Base-by-base conservation (phyloP, 2,797 vertebrate species). In the Semaprochilodus insignis region DNA sequence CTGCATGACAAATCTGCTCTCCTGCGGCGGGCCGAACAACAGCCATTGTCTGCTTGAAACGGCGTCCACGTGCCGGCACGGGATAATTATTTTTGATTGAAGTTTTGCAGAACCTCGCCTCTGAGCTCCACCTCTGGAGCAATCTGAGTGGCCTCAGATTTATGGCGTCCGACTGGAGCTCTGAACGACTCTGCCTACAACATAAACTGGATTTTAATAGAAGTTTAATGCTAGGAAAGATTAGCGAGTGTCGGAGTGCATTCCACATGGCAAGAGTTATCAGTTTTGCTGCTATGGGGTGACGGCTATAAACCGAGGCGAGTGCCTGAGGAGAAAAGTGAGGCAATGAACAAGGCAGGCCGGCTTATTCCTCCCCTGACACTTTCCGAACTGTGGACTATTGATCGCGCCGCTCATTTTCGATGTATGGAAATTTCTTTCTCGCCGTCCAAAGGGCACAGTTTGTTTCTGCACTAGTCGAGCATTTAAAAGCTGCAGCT, bases 401-500 rank as follows among this genome's bases (percentile, higher is more conserved):
- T 95, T 87, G 94, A 95, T 93, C 74, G 81, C 87, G 81, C 78
- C 81, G 78, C 89, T 91, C 89, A 88, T 93, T 93, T 92, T 91
- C 86, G 82, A 89, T 88, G 89, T 92, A 92, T 93, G 90, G 88
- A 93, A 91, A 89, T 92, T 92, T 90, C 36, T 79, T 69, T 54
- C 69, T 87, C 77, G 86, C 87, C 82, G 87, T 91, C 89, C 89
- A 87, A 91, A 85, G 88, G 90, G 88, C 87, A 84, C 87, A 89
- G 90, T 94, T 92, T 93, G 91, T 93, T 94, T 93, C 91, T 87
- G 90, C 88, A 83, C 92, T 89, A 93, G 89, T 92, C 89, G 89
- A 92, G 85, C 92, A 77, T 94, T 94, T 93, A 94, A 94, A 93
- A 93, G 91, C 92, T 85, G 84, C 93, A 91, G 89, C 91, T 87